phyloP scores from a whole-genome alignment of 2,797 vertebrate genomes.

The Pyrocephalus nanus region DNA sequence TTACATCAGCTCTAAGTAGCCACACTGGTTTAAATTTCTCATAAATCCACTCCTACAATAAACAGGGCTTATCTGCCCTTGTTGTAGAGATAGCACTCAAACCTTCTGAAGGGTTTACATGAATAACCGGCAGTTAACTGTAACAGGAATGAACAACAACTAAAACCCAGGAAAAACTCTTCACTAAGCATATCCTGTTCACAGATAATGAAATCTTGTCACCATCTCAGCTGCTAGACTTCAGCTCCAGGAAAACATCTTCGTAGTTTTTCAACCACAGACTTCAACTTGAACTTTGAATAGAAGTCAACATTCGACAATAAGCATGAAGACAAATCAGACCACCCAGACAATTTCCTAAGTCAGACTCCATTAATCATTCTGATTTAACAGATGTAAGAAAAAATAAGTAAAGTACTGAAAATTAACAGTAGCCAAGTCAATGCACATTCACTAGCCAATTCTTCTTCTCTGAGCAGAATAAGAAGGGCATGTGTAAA shows the following conservation, averaged over 20 bases:
- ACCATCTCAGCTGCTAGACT: neutral
- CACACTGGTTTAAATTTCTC: neutral
- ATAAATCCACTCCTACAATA: neutral
- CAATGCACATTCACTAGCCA: neutral
- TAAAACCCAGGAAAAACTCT: neutral
- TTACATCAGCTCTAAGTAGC: neutral
- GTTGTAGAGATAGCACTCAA: neutral
- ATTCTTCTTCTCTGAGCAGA: neutral
- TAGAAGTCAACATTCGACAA: neutral
- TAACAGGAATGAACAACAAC: neutral
- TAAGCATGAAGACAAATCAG: neutral
- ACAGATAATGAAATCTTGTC: neutral
- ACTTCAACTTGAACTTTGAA: neutral
- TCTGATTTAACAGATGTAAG: neutral
- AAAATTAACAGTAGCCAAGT: neutral
- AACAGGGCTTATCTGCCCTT: neutral
- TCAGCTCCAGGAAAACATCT: conserved; percentile 18
- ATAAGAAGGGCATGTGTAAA: neutral
- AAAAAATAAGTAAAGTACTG: neutral
- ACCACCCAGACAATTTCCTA: neutral
- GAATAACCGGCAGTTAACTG: neutral
- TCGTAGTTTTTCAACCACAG: neutral
- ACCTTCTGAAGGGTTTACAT: neutral
- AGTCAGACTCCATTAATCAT: neutral
- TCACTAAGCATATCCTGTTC: neutral